Conservation (phyloP, 2,888 invertebrate species). For the Dorcus parallelipipedus region DNA sequence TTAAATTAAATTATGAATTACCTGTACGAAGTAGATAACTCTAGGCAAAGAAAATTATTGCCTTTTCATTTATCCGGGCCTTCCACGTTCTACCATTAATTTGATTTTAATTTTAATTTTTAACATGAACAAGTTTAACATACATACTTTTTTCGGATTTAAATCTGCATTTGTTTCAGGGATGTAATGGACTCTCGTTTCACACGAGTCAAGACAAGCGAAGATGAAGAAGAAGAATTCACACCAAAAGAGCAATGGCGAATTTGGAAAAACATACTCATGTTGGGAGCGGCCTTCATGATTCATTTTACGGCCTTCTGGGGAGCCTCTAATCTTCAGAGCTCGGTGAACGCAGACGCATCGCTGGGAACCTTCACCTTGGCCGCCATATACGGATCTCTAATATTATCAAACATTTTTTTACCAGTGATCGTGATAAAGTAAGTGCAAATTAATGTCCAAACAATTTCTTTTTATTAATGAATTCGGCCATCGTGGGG, state of each 20-base stretch:
- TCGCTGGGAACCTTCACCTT: conserved; percentile 81
- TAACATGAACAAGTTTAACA: no score
- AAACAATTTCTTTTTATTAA: no score
- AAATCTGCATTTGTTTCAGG: no score
- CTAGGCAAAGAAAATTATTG: no score
- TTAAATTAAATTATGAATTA: no score
- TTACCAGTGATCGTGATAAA: conserved; percentile 80
- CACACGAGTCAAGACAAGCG: conserved; percentile 21
- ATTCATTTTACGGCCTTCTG: conserved; percentile 91
- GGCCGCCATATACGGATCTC: conserved; percentile 81
- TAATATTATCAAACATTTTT: conserved; percentile 87
- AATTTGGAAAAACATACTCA: conserved; percentile 79
- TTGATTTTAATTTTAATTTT: no score
- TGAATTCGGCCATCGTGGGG: conserved; percentile 74
- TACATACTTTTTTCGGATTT: no score
- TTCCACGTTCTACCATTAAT: no score
- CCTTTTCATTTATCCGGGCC: no score
- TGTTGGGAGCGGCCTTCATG: conserved; percentile 86
- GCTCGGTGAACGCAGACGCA: conserved; percentile 78
- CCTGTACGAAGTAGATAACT: no score
- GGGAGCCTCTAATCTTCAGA: conserved; percentile 78
- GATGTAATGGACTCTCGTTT: conserved; percentile 23
- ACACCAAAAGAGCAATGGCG: conserved; percentile 61
- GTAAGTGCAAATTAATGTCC: conserved; percentile 49
- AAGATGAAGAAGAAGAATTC: conserved; percentile 23